Conservation (phyloP, 2,888 invertebrate genomes). For the Campopleginae sp. region DNA sequence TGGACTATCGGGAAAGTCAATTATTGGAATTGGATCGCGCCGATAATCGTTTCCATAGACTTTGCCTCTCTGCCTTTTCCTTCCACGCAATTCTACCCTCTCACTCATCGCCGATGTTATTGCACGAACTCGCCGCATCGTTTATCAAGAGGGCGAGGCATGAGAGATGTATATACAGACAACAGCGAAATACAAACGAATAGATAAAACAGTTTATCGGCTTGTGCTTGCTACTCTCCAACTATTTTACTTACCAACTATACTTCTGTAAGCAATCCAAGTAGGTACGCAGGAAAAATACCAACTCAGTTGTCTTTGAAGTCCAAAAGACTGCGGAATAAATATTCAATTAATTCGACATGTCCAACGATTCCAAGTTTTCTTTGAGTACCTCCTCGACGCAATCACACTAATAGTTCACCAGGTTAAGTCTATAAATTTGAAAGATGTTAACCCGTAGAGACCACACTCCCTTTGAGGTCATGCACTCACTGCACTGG, state of each 20-base stretch:
- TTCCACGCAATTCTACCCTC: conserved; percentile 25
- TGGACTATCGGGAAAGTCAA: conserved; percentile 56
- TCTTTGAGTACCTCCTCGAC: neutral
- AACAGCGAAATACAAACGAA: conserved; percentile 39
- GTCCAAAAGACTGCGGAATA: neutral
- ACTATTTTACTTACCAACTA: neutral
- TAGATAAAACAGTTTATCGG: conserved; percentile 47
- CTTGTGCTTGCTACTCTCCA: conserved; percentile 6
- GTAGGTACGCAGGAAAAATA: neutral
- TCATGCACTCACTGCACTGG: too few species aligned
- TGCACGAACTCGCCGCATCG: conserved; percentile 50
- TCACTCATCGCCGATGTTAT: conserved; percentile 26
- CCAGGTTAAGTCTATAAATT: neutral
- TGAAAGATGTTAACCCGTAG: neutral
- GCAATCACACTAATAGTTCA: neutral
- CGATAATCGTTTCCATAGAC: conserved; percentile 62
- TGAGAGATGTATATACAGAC: conserved; percentile 53
- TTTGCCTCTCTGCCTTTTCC: neutral
- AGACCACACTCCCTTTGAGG: too few species aligned
- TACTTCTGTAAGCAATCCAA: neutral
- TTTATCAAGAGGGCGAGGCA: conserved; percentile 59
- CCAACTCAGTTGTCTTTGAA: neutral
- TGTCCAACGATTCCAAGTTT: neutral
- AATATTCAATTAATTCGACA: neutral
- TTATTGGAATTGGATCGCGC: conserved; percentile 65